Evolutionary conservation across 2,888 invertebrate genomes (phyloP), one percentile per base, ranked within the genome.

Genomic region (Pachliopta kotzebuea): DNA sequence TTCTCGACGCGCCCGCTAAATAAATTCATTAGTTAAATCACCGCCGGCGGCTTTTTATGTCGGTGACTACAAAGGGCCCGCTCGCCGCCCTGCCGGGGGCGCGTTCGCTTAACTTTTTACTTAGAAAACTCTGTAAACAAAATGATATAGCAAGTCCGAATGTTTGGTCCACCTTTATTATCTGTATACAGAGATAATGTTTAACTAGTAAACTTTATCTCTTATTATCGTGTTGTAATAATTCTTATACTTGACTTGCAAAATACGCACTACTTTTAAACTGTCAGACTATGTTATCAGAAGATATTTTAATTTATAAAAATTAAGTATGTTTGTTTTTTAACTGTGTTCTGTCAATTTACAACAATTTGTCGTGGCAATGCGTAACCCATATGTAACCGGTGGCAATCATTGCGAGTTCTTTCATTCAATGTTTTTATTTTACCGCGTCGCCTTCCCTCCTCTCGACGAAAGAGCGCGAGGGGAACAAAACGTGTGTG

Each of bases 21-120:
- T 92, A 92, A 92, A 92, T 92, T 92, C 92, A 92, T 92, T 92
- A 92, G 92, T 92, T 88, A 92, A 92, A 92, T 91, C 90, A 89
- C 89, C 86, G 89, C 85, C 86, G 90, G 92, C 91, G 88, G 89
- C 90, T 84, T 86, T 90, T 90, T 87, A 86, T 90, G 91, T 90
- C 92, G 92, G 92, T 81, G 80, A 88, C 88, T 83, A 92, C 91
- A 92, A 92, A 92, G 89, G 84, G 77, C 76, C 79, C 72, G 73
- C 74, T 76, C 76, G 81, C 84, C 80, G 84, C 83, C 83, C 84
- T 73, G 82, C 85, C 85, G 78, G 85, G 88, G 88, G 88, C 86
- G 84, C 84, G 82, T 84, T 85, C 83, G 83, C 76, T 76, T 79
- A 79, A 90, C 83, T 90, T 91, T 91, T 90, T 90, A 90, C 90